Evolutionary conservation across 2,888 invertebrate species (phyloP).

Genomic region (Arge pagana): DNA sequence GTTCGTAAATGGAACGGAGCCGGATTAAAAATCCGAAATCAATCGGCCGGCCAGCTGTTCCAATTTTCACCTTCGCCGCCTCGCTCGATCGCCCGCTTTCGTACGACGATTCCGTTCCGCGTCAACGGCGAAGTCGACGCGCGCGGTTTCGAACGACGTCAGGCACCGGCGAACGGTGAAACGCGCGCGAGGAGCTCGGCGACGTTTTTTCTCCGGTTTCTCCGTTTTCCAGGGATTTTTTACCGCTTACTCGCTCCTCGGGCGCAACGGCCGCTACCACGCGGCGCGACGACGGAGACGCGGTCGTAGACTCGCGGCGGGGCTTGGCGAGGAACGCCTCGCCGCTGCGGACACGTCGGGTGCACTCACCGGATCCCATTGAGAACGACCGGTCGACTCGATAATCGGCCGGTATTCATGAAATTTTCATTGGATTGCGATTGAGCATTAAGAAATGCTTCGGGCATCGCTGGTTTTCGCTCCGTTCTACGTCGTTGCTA

Average conservation of each 20-base stretch:
- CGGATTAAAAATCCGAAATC: too few species aligned
- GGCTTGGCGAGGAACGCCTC: constrained; percentile 5
- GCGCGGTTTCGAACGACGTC: constrained; percentile 28
- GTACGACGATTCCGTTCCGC: not conserved
- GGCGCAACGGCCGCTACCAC: too few species aligned
- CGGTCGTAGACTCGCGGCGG: not conserved
- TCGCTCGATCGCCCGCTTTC: constrained; percentile 1
- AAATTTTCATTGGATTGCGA: constrained; percentile 59
- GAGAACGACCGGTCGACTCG: constrained; percentile 57
- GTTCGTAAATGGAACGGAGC: too few species aligned
- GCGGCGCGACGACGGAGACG: too few species aligned
- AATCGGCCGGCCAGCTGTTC: not conserved
- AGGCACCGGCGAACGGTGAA: constrained; percentile 30
- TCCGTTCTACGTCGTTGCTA: constrained; percentile 6
- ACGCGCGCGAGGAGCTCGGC: too few species aligned
- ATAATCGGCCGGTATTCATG: constrained; percentile 58
- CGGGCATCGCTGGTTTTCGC: constrained; percentile 17
- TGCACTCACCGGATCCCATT: constrained; percentile 41
- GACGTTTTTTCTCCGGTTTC: too few species aligned
- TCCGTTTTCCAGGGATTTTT: too few species aligned
- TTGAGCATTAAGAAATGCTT: constrained; percentile 55
- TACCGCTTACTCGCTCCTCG: too few species aligned
- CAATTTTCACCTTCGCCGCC: not conserved
- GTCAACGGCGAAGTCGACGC: constrained; percentile 25
- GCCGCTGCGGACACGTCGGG: constrained; percentile 54